Conservation (phyloP, 37 sponge, comb jelly and placozoan genomes). For the Halisarca cf. caerulea region DNA sequence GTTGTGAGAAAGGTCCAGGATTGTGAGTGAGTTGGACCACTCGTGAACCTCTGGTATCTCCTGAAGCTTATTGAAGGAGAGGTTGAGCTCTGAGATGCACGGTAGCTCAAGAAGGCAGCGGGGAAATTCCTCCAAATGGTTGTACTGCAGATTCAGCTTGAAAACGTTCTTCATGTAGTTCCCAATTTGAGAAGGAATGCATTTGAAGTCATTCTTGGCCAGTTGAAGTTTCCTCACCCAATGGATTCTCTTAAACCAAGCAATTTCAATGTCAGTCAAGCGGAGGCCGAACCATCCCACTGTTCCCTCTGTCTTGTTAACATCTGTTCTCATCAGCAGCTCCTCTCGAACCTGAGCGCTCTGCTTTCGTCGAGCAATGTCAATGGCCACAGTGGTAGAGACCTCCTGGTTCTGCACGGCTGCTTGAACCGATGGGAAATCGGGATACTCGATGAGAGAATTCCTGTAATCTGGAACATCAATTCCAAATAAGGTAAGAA, state of each 20-base stretch:
- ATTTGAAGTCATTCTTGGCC: slow-evolving; percentile 69
- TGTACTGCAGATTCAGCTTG: slow-evolving; percentile 67
- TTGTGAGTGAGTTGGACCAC: slow-evolving; percentile 73
- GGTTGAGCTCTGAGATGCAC: slow-evolving; percentile 68
- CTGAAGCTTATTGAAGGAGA: slow-evolving; percentile 67
- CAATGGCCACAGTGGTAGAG: slow-evolving; percentile 77
- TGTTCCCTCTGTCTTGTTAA: slow-evolving; percentile 53
- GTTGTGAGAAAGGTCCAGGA: slow-evolving; percentile 80
- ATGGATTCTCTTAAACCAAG: slow-evolving; percentile 69
- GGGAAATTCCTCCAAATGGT: slow-evolving; percentile 72
- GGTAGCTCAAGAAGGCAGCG: slow-evolving; percentile 80
- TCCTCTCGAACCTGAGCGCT: slow-evolving; percentile 51
- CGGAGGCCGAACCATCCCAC: slow-evolving; percentile 83
- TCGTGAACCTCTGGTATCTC: slow-evolving; percentile 75
- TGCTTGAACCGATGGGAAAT: slow-evolving; percentile 53
- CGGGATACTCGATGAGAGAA: slow-evolving; percentile 22
- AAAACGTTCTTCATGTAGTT: slow-evolving; percentile 58
- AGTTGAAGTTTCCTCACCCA: slow-evolving; percentile 76
- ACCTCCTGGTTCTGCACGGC: slow-evolving; percentile 54
- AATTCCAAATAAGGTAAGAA: slow-evolving; percentile 67
- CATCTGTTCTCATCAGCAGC: slow-evolving; percentile 81
- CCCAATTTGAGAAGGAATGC: slow-evolving; percentile 66
- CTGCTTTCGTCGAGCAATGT: slow-evolving; percentile 59
- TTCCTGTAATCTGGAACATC: background rate
- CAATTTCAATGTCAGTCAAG: slow-evolving; percentile 52